A percentile compares a stretch with the other conserved stretches of the same genome.
phyloP scores from a whole-genome alignment of 92 coral and sea anemone genomes.

The Phymanthus crucifer region DNA sequence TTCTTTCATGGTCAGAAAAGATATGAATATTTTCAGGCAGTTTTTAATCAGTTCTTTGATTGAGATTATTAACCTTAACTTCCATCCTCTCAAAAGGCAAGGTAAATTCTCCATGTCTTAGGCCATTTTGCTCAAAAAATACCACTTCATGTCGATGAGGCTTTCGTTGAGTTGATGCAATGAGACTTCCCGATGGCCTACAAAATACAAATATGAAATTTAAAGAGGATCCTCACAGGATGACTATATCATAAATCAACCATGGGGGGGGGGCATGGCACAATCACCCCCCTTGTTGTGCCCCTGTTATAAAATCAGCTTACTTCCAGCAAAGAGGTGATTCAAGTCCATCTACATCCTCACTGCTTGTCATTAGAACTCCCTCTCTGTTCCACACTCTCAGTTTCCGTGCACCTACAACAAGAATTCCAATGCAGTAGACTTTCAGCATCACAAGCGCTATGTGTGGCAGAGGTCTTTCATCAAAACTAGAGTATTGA shows the following conservation, averaged over 20 bases:
- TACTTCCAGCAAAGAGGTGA: slow-evolving; percentile 88
- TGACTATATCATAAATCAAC: no score
- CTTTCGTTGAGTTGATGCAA: slow-evolving; percentile 86
- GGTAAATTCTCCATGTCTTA: slow-evolving; percentile 91
- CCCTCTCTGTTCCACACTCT: slow-evolving; percentile 94
- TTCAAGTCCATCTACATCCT: slow-evolving; percentile 83
- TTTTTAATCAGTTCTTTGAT: neutral
- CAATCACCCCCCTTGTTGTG: no score
- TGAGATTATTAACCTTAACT: slow-evolving; percentile 52
- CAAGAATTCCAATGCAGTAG: no score
- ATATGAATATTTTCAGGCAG: no score
- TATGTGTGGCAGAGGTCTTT: no score
- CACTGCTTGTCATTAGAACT: slow-evolving; percentile 77
- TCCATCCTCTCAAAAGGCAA: slow-evolving; percentile 75
- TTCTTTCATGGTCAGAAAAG: no score
- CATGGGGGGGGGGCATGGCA: no score
- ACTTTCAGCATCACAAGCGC: no score
- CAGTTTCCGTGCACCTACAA: slow-evolving; percentile 73
- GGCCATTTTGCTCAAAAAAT: slow-evolving; percentile 96
- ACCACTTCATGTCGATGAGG: slow-evolving; percentile 90
- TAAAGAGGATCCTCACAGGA: neutral
- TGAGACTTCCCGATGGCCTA: slow-evolving; percentile 94
- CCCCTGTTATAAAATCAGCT: neutral
- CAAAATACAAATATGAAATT: neutral
- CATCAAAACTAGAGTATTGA: no score